A percentile compares a stretch with the other conserved stretches of the same genome.
Evolutionary conservation across 1,140 invertebrate species (phyloP).

Genomic region (Latrodectus geometricus): DNA sequence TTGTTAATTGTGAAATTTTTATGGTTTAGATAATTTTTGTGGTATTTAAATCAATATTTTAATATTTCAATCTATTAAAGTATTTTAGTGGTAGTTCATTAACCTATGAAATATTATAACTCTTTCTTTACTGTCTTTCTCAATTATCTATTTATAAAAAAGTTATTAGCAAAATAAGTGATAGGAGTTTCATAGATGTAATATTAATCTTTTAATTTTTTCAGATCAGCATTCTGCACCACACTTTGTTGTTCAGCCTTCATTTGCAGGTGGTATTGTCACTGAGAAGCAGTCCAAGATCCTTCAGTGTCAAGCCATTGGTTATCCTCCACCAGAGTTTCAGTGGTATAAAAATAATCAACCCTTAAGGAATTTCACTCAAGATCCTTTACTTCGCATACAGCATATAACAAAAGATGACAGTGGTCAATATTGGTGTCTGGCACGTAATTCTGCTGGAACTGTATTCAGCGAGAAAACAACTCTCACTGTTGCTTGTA

Average conservation of each 20-base stretch:
- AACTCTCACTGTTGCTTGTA: constrained; percentile 88
- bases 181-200: neutral
- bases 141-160: neutral
- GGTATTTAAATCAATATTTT: neutral
- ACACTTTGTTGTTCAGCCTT: constrained; percentile 60
- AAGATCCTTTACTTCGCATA: constrained; percentile 52
- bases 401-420: constrained; percentile 75
- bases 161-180: neutral
- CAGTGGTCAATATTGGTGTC: constrained; percentile 89
- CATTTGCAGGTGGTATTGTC: constrained; percentile 60
- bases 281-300: constrained; percentile 63
- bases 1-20: too few species aligned
- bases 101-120: neutral
- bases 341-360: constrained; percentile 70
- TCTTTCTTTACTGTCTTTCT: neutral
- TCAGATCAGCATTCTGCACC: constrained; percentile 60
- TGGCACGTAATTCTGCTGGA: constrained; percentile 89
- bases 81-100: too few species aligned
- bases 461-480: constrained; percentile 90
- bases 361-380: constrained; percentile 63
- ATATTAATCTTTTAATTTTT: constrained; percentile 9
- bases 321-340: constrained; percentile 68
- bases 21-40: neutral
- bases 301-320: constrained; percentile 69
- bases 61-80: neutral